Percentiles rank a stretch among this genome's conserved stretches.
Evolutionary conservation across 2,113 vertebrate species (phyloP).

Genomic region (Dendrocopos noguchii): DNA sequence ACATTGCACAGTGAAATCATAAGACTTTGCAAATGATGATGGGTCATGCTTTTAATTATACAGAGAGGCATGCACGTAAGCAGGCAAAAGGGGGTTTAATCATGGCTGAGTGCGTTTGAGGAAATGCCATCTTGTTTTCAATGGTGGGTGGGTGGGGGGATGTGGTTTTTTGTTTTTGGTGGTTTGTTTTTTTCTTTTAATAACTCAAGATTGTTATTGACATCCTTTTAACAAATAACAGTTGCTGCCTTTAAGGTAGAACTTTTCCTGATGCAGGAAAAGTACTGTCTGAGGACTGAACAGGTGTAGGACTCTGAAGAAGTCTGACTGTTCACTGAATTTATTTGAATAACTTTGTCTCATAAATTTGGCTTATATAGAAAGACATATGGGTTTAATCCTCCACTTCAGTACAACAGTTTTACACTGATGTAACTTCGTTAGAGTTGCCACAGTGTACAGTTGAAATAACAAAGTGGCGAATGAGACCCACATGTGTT

Average conservation of each 20-base stretch:
- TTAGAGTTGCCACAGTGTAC: conserved; percentile 36
- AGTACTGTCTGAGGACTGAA: not conserved
- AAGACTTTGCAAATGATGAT: conserved; percentile 63
- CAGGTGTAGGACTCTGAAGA: not conserved
- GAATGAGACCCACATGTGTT: conserved; percentile 64
- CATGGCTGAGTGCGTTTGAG: conserved; percentile 52
- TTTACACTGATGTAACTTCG: conserved; percentile 52
- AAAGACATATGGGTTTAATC: conserved; percentile 63
- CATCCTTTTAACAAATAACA: not conserved
- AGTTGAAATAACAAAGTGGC: conserved; percentile 54
- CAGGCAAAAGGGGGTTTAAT: conserved; percentile 63
- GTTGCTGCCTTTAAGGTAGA: not conserved
- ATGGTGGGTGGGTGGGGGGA: conserved; percentile 54
- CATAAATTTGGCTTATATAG: conserved; percentile 34
- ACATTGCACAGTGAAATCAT: conserved; percentile 64
- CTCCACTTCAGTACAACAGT: conserved; percentile 36
- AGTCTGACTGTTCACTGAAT: conserved; percentile 19
- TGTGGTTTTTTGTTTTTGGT: not conserved
- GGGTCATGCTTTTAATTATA: conserved; percentile 73
- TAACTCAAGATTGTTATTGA: not conserved
- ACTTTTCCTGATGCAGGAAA: not conserved
- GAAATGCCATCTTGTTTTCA: conserved; percentile 52
- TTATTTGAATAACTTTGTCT: conserved; percentile 11
- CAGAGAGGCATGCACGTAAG: conserved; percentile 50
- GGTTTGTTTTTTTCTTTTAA: conserved; percentile 3